Base-by-base conservation (phyloP, 2,888 invertebrate species). In the Panorpa germanica region DNA sequence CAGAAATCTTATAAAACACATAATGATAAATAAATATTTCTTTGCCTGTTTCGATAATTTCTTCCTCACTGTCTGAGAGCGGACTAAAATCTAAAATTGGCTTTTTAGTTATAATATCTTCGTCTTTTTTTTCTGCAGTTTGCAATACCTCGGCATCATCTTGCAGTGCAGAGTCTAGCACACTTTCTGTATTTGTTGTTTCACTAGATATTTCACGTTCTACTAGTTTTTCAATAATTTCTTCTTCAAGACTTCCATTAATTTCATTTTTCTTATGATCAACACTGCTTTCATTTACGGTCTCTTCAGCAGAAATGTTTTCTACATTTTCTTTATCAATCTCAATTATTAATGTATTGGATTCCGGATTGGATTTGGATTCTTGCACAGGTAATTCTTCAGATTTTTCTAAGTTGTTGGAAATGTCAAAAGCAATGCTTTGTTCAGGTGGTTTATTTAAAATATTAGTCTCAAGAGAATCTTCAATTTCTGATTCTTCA, bases 401-500 rank as follows among this genome's bases (percentile, higher is more conserved):
- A n/a, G 13, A n/a, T 4, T 29, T 14, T 11, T n/a, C n/a, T n/a
- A n/a, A n/a, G n/a, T n/a, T n/a, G n/a, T n/a, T n/a, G n/a, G n/a
- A n/a, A n/a, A n/a, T n/a, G n/a, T n/a, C n/a, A n/a, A n/a, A n/a
- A n/a, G n/a, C n/a, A n/a, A n/a, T n/a, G n/a, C n/a, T n/a, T n/a
- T n/a, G n/a, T n/a, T n/a, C n/a, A n/a, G n/a, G n/a, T n/a, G n/a
- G n/a, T n/a, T n/a, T n/a, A n/a, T n/a, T n/a, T n/a, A n/a, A n/a
- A n/a, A n/a, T n/a, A n/a, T n/a, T n/a, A n/a, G n/a, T n/a, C n/a
- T n/a, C n/a, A n/a, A n/a, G n/a, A n/a, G n/a, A n/a, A n/a, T n/a
- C 17, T 29, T 18, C 3, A n/a, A 6, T 50, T 23, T 47, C 45
- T 35, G 59, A 65, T 9, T 61, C 60, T 38, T 69, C 69, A 35